Evolutionary conservation across 1,140 invertebrate species (phyloP).

Genomic region (Theocolax elegans): DNA sequence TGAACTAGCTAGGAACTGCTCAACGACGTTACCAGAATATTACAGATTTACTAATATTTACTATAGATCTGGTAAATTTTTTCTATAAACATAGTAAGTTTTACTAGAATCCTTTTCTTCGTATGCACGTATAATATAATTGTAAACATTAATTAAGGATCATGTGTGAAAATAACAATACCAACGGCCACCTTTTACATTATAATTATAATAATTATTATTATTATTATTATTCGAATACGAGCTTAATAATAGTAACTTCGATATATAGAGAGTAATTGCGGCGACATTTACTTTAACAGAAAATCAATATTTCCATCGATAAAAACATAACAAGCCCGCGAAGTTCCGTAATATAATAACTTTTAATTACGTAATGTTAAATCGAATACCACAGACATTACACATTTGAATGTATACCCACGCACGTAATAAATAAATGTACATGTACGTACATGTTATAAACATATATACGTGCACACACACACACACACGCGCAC

Average conservation of each 20-base stretch:
- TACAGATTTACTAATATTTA: too few species aligned
- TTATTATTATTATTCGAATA: too few species aligned
- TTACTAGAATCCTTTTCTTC: too few species aligned
- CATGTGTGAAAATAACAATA: neutral
- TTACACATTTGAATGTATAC: too few species aligned
- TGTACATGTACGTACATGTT: neutral
- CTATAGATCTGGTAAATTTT: too few species aligned
- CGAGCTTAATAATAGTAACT: neutral
- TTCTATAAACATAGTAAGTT: too few species aligned
- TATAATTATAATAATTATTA: neutral
- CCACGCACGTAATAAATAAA: too few species aligned
- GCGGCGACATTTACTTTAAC: slow-evolving; percentile 9
- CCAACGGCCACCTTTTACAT: slow-evolving; percentile 6
- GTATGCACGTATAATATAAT: too few species aligned
- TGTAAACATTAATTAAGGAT: slow-evolving; percentile 7
- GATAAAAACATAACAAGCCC: neutral
- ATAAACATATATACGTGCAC: too few species aligned
- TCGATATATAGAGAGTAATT: slow-evolving; percentile 1
- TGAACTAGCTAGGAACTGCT: too few species aligned
- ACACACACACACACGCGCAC: too few species aligned
- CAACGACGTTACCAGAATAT: too few species aligned
- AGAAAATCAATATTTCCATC: slow-evolving; percentile 20
- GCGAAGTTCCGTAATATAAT: neutral
- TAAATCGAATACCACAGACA: neutral
- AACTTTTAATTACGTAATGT: slow-evolving; percentile 23